These are phyloP conservation scores for Scopus umbretta DNA, from an alignment of 2,113 vertebrate genomes.

Conservation along the genomic window DNA sequence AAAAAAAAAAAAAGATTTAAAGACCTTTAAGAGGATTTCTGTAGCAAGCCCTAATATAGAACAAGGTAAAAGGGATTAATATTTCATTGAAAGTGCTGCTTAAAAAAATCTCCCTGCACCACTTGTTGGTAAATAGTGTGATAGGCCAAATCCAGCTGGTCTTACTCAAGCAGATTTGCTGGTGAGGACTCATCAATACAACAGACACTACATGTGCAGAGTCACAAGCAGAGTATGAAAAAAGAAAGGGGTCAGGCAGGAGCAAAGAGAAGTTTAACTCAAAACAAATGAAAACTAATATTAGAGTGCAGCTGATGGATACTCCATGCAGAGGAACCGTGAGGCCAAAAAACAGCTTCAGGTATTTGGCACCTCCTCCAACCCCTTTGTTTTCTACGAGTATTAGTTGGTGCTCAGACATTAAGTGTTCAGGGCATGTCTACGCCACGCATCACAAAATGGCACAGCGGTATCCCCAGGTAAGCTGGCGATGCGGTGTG, in stretches of 20 bases:
- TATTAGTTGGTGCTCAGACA: not conserved
- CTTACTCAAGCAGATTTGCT: not conserved
- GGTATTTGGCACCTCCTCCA: constrained; percentile 4
- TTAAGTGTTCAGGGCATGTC: not conserved
- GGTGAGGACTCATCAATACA: not conserved
- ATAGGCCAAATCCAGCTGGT: not conserved
- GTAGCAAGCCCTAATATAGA: not conserved
- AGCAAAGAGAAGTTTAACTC: not conserved
- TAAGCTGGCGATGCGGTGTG: rapidly evolving
- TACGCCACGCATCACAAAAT: not conserved
- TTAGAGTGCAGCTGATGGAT: not conserved
- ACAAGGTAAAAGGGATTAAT: not conserved
- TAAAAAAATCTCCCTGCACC: not conserved
- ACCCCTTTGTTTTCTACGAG: not conserved
- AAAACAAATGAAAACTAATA: not conserved
- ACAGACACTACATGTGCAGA: not conserved
- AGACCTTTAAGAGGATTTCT: not conserved
- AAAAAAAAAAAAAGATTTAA: too few relatives aligned
- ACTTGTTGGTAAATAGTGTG: not conserved
- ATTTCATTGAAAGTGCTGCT: not conserved
- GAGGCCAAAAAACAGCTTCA: not conserved
- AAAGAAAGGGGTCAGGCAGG: not conserved
- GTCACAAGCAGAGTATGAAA: not conserved
- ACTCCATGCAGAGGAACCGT: not conserved
- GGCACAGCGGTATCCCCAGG: not conserved